Evolutionary conservation across 2,113 vertebrate genomes (phyloP).

Genomic region (Stomatorhinus ivindoensis): DNA sequence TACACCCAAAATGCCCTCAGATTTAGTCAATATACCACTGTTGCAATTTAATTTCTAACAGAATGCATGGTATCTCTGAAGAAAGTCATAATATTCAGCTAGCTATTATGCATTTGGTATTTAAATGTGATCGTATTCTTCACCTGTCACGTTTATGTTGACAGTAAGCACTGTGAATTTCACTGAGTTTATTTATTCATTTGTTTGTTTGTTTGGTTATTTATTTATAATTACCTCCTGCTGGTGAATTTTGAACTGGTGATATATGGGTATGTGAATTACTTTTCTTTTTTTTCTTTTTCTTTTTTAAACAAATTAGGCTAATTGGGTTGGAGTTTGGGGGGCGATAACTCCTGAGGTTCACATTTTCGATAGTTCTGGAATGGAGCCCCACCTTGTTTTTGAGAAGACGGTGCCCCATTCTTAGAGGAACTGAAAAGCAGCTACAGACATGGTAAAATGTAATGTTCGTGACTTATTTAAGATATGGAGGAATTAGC

Average conservation of each 20-base stretch:
- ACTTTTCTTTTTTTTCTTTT: background rate
- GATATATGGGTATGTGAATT: background rate
- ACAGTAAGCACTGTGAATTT: background rate
- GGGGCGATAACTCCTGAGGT: background rate
- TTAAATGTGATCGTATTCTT: background rate
- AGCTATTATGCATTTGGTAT: background rate
- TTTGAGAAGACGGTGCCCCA: background rate
- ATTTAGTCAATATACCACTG: background rate
- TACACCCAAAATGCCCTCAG: background rate
- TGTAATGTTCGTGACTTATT: background rate
- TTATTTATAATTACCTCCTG: background rate
- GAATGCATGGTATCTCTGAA: background rate
- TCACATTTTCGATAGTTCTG: background rate
- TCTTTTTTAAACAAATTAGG: background rate
- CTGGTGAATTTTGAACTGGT: background rate
- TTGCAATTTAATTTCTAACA: background rate
- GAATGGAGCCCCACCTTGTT: background rate
- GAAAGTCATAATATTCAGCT: background rate
- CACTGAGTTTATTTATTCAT: background rate
- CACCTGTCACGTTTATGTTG: background rate
- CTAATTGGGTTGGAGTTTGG: background rate
- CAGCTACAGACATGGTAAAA: background rate
- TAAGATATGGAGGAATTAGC: background rate
- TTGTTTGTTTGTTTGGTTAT: background rate
- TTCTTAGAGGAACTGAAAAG: background rate